phyloP scores from a whole-genome alignment of 1,140 invertebrate genomes.

The Pseudomyrmex dendroicus region DNA sequence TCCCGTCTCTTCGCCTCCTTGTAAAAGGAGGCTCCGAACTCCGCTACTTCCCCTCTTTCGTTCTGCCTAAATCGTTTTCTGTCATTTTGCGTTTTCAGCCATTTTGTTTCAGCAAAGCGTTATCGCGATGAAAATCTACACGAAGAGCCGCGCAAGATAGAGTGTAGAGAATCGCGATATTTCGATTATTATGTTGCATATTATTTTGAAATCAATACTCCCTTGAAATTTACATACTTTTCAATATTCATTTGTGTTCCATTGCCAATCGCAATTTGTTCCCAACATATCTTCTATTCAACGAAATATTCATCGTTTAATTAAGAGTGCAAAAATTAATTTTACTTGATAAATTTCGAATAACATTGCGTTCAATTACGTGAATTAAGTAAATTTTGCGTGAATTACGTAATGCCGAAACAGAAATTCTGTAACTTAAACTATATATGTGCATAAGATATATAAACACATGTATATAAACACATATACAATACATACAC shows the following conservation, averaged over 20 bases:
- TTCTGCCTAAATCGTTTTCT: background rate
- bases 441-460: background rate
- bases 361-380: too few species aligned
- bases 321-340: too few species aligned
- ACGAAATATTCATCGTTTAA: too few species aligned
- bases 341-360: too few species aligned
- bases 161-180: background rate
- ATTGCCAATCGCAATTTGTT: too few species aligned
- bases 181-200: background rate
- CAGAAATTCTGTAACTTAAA: slow-evolving; percentile 24
- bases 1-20: too few species aligned
- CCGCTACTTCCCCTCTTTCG: background rate
- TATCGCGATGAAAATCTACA: slow-evolving; percentile 9
- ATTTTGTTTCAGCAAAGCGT: background rate
- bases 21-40: background rate
- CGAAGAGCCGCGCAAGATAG: background rate
- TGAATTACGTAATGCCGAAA: slow-evolving; percentile 25
- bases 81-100: slow-evolving; percentile 13
- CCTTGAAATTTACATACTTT: background rate
- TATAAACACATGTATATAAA: too few species aligned
- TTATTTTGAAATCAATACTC: background rate
- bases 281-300: too few species aligned
- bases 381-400: too few species aligned
- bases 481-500: background rate
- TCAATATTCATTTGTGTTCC: slow-evolving; percentile 3